Evolutionary conservation across 2,797 vertebrate genomes (phyloP).

Genomic region (Trichosurus vulpecula): DNA sequence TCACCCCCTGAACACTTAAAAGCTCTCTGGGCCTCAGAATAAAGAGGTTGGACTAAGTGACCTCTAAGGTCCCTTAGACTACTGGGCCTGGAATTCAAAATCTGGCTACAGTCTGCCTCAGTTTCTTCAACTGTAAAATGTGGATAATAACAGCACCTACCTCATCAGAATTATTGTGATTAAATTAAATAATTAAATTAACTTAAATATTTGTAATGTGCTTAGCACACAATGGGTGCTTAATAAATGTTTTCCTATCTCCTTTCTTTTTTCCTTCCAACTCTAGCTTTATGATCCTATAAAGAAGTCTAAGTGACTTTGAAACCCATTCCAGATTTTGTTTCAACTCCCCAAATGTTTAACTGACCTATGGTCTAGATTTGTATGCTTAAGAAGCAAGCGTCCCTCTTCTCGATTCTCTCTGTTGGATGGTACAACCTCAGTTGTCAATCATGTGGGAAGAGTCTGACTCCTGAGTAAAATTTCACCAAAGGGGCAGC

Average conservation of each 20-base stretch:
- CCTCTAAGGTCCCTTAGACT: not conserved
- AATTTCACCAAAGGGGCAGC: conserved; percentile 18
- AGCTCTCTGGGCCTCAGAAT: not conserved
- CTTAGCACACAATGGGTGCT: not conserved
- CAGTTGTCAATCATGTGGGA: not conserved
- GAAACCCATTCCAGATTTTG: not conserved
- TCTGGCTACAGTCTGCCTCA: not conserved
- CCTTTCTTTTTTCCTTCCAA: not conserved
- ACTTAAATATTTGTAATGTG: not conserved
- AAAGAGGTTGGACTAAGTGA: not conserved
- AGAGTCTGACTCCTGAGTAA: not conserved
- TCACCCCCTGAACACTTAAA: not conserved
- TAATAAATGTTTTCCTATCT: not conserved
- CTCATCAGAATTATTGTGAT: not conserved
- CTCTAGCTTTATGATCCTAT: not conserved
- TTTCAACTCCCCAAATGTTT: not conserved
- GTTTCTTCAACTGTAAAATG: not conserved
- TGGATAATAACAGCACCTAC: not conserved
- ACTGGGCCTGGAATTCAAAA: not conserved
- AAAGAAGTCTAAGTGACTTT: not conserved
- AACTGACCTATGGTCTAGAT: not conserved
- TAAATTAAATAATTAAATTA: not conserved
- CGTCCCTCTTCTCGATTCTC: not conserved
- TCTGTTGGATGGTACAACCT: not conserved
- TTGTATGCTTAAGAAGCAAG: not conserved